Conservation (phyloP, 2,797 vertebrate species). For the Neosilurus hyrtlii region DNA sequence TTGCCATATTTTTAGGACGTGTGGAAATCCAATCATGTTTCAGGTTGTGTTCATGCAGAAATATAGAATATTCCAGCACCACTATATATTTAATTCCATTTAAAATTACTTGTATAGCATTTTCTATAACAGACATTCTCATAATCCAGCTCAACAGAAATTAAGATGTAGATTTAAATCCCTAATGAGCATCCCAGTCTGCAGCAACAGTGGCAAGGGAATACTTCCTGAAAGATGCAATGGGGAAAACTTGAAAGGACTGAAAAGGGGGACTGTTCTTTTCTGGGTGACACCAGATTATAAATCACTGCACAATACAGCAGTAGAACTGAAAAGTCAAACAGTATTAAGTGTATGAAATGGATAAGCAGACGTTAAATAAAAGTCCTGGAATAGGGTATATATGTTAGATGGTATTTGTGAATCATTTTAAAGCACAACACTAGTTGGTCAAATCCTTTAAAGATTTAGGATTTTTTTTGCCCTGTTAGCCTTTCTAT, state of each 20-base stretch:
- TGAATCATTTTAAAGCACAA: not conserved
- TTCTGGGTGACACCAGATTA: not conserved
- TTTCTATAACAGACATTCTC: not conserved
- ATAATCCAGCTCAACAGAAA: not conserved
- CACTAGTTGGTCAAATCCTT: not conserved
- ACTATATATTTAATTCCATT: not conserved
- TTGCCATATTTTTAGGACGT: too few species aligned
- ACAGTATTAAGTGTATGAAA: not conserved
- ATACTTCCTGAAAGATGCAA: not conserved
- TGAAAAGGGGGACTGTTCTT: not conserved
- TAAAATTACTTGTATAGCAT: not conserved
- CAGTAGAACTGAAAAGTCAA: not conserved
- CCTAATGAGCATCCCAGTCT: not conserved
- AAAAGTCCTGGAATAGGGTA: not conserved
- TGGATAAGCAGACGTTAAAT: not conserved
- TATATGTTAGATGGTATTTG: not conserved
- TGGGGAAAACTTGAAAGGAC: not conserved
- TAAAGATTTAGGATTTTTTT: not conserved
- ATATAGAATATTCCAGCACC: too few species aligned
- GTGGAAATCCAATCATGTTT: too few species aligned
- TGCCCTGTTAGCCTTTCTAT: not conserved
- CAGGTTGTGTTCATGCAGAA: too few species aligned
- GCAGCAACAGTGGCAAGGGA: not conserved
- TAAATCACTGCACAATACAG: not conserved
- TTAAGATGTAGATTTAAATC: not conserved